phyloP scores from a whole-genome alignment of 2,113 vertebrate species.

The Syngnathus floridae region DNA sequence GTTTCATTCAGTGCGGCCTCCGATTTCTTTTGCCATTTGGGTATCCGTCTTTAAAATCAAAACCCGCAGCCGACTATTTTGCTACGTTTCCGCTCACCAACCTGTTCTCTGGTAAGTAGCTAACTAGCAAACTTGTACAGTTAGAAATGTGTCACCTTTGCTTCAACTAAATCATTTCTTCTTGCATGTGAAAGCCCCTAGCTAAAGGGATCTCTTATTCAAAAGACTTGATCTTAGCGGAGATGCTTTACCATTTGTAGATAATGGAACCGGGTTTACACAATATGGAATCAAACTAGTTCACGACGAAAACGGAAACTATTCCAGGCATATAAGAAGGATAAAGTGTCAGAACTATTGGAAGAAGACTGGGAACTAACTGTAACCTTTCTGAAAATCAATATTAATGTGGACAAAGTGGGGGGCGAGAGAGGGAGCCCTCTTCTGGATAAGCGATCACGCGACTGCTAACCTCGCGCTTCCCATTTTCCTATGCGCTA shows the following conservation, averaged over 20 bases:
- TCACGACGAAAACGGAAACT: background rate
- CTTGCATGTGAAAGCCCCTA: background rate
- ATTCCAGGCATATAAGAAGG: background rate
- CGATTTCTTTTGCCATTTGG: background rate
- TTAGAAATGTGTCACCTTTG: background rate
- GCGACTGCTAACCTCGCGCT: no score
- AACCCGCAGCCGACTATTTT: background rate
- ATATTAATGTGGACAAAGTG: background rate
- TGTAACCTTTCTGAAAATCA: background rate
- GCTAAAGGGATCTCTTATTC: background rate
- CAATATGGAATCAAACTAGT: background rate
- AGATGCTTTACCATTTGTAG: background rate
- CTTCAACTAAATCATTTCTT: background rate
- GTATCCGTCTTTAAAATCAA: background rate
- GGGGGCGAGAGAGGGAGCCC: background rate
- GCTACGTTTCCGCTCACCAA: background rate
- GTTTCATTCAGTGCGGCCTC: background rate
- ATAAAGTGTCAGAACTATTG: background rate
- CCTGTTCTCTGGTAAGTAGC: background rate
- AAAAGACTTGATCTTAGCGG: background rate
- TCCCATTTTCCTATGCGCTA: no score
- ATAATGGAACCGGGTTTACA: background rate
- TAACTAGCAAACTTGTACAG: constrained; percentile 1
- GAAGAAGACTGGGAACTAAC: background rate
- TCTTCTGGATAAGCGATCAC: background rate